phyloP scores from a whole-genome alignment of 2,888 invertebrate genomes.

The Drosophila nr. perissopoda region DNA sequence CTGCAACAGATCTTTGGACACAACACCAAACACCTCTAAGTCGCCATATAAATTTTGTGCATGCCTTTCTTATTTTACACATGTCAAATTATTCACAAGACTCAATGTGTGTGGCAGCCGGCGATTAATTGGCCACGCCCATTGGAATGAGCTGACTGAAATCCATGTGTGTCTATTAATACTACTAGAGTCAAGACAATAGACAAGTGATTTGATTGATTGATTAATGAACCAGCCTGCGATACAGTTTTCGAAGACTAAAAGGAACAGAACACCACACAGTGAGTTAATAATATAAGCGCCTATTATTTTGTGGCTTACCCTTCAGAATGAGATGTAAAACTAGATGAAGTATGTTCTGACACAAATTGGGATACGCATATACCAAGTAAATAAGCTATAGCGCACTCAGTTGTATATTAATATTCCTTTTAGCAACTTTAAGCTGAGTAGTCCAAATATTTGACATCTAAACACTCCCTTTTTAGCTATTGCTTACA shows the following conservation, averaged over 20 bases:
- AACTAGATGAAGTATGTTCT: neutral
- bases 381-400: neutral
- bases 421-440: neutral
- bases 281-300: neutral
- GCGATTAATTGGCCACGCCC: slow-evolving; percentile 43
- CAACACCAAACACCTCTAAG: slow-evolving; percentile 51
- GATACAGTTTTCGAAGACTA: neutral
- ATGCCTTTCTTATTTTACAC: slow-evolving; percentile 5
- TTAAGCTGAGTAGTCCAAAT: neutral
- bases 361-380: too few species aligned
- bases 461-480: neutral
- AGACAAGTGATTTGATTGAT: slow-evolving; percentile 14
- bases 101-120: slow-evolving; percentile 23
- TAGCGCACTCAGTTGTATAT: neutral
- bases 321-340: neutral
- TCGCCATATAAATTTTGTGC: slow-evolving; percentile 14
- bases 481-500: neutral
- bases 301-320: neutral
- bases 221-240: slow-evolving; percentile 5
- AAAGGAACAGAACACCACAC: neutral
- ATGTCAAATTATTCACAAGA: slow-evolving; percentile 52
- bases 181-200: slow-evolving; percentile 12
- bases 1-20: slow-evolving; percentile 50
- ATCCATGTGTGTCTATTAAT: slow-evolving; percentile 37
- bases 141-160: slow-evolving; percentile 7